These are phyloP conservation scores for Drosophila chauvacae DNA, from an alignment of 1,140 invertebrate species.

Conservation along the genomic window DNA sequence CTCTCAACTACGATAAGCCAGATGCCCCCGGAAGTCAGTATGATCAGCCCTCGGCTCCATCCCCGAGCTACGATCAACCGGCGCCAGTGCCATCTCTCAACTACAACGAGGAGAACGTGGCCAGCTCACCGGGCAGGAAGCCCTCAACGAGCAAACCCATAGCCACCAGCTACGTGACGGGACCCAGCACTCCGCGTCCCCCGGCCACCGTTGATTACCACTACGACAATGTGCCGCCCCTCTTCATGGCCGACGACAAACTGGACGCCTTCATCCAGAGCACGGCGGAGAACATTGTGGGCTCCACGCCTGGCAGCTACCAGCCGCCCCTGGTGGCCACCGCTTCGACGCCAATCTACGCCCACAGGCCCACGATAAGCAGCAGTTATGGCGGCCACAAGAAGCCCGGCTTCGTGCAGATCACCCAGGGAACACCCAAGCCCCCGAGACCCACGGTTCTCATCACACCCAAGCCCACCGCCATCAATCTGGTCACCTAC, in stretches of 20 bases:
- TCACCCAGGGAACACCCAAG: constrained; percentile 76
- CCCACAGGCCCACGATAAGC: constrained; percentile 61
- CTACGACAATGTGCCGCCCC: constrained; percentile 75
- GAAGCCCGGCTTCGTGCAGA: constrained; percentile 76
- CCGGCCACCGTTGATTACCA: constrained; percentile 70
- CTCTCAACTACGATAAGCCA: constrained; percentile 47
- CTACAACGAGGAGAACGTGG: constrained; percentile 51
- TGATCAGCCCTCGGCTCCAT: constrained; percentile 25
- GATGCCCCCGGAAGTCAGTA: constrained; percentile 28
- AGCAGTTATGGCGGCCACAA: constrained; percentile 58
- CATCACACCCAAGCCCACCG: constrained; percentile 87
- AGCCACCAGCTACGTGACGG: constrained; percentile 87
- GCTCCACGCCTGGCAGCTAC: constrained; percentile 67
- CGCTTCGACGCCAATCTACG: constrained; percentile 66
- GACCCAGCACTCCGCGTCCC: constrained; percentile 84
- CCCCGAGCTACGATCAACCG: constrained; percentile 47
- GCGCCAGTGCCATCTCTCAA: constrained; percentile 26
- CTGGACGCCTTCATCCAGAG: constrained; percentile 79
- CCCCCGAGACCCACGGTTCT: constrained; percentile 86
- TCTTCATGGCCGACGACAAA: constrained; percentile 78
- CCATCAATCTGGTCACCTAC: constrained; percentile 62
- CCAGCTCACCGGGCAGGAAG: constrained; percentile 62
- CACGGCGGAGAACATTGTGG: constrained; percentile 70
- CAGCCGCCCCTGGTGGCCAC: constrained; percentile 64
- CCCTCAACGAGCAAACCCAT: constrained; percentile 83